Base-by-base conservation (phyloP, 2,113 vertebrate genomes). In the Potamarius usumacintae region DNA sequence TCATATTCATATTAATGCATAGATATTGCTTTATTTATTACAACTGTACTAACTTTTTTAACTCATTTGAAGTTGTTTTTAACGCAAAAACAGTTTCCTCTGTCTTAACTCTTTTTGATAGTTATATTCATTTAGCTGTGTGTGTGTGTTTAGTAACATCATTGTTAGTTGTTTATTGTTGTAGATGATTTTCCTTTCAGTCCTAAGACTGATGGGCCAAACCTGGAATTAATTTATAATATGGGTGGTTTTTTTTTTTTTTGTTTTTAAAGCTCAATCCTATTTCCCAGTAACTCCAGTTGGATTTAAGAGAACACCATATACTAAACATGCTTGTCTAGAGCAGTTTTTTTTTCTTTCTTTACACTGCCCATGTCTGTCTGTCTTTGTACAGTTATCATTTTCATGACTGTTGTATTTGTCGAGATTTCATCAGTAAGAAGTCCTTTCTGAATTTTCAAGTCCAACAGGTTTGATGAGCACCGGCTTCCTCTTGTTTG, bases 401-500 rank as follows among this genome's bases (percentile, higher is more conserved):
- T 58, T 27, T n/a, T 69, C 9, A 2, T 20, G 10, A 2, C 10
- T 42, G 34, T 50, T 50, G 18, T 50, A 20, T n/a, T 25, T 86
- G 6, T 71, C 3, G 18, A 11, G 34, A 4, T 9, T 22, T 52
- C 17, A 5, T 76, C 34, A 27, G 7, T 67, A 67, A 42, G 27
- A 17, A 3, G 7, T 57, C 77, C 60, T 52, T 42, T 42, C 42
- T 42, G 42, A 57, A 53, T 17, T 87, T 90, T 89, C 87, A 87
- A 83, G 90, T 87, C 84, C 1, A 87, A 63, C 87, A 71, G 80
- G 89, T 89, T 87, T 85, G 15, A 85, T 88, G 60, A 77, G 86
- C 50, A 7, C 78, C 85, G 22, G 81, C 20, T 82, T 79, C 42
- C 58, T 80, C 69, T 77, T 60, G 5, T 82, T 4, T 55, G 34